Conservation (phyloP, 2,888 invertebrate genomes). For the Drosophila formosana region DNA sequence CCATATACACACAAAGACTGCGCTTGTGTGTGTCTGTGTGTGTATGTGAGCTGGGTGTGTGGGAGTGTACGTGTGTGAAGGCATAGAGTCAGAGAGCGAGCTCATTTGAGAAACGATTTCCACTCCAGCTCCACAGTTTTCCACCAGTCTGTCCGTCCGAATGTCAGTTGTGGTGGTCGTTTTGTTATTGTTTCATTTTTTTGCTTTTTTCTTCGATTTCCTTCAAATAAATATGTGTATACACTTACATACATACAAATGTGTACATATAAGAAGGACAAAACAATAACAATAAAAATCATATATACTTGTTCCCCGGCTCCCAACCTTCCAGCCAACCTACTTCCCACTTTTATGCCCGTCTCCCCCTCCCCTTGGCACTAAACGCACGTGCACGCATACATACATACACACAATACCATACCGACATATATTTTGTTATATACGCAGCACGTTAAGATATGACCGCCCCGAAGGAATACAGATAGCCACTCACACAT, state of each 20-base stretch:
- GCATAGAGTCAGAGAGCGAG: conserved; percentile 21
- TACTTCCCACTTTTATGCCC: conserved; percentile 31
- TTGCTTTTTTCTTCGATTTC: conserved; percentile 62
- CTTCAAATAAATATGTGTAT: conserved; percentile 34
- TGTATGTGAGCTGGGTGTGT: background rate
- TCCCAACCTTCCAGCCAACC: conserved; percentile 25
- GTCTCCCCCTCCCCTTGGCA: conserved; percentile 14
- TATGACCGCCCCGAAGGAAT: conserved; percentile 58
- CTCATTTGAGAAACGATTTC: conserved; percentile 64
- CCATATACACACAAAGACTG: conserved; percentile 46
- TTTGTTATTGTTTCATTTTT: conserved; percentile 77
- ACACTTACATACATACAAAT: conserved; percentile 34
- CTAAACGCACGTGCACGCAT: conserved; percentile 47
- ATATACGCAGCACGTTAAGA: conserved; percentile 61
- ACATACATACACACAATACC: conserved; percentile 10
- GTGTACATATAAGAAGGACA: conserved; percentile 73
- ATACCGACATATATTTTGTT: conserved; percentile 21
- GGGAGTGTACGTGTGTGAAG: background rate
- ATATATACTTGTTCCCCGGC: conserved; percentile 71
- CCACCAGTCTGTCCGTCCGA: conserved; percentile 8
- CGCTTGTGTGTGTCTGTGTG: conserved; percentile 16
- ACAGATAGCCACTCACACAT: conserved; percentile 6
- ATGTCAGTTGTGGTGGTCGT: conserved; percentile 40
- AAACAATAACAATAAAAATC: conserved; percentile 83
- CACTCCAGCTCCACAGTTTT: conserved; percentile 24